Evolutionary conservation across 1,140 invertebrate species (phyloP), one percentile per base, ranked within the genome.

Genomic region (Aphis gossypii): DNA sequence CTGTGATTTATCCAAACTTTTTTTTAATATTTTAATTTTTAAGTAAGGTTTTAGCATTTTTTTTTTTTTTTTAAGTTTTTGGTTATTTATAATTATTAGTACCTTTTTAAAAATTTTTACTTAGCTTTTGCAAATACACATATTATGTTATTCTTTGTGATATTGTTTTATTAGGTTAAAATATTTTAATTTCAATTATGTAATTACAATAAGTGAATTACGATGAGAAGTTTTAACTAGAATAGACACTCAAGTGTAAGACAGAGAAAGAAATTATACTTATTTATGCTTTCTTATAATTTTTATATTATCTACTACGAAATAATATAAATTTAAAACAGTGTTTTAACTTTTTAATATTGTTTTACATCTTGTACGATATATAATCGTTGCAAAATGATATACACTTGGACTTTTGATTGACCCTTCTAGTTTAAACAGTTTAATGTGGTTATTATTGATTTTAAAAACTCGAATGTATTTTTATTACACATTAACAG

Each of bases 391-490:
- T 86, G 41, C 84, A 86, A 44, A 86, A 86, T 86, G 41, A 25
- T 84, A 84, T 84, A n/a, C 46, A 41, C 14, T 86, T 86, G 41
- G 25, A 30, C 84, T 44, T 86, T 84, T 4, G 21, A 4, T 46
- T 86, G 41, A 86, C 44, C 25, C 41, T 46, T 44, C 11, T 30
- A 86, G 84, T 86, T 41, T 86, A 86, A 25, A 86, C 44, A 86
- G 44, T 46, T 86, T 86, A 30, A 46, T 86, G 84, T 86, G 84
- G 23, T 86, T 25, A 86, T 86, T 86, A 86, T 86, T 86, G 84
- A 44, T 86, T 76, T 86, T 46, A 86, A 86, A 44, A 41, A 84
- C 23, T 41, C 23, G 38, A 84, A 23, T 84, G 21, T 41, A 84
- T 44, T 84, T 41, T 44, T 44, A 84, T 44, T 25, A 41, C 46